phyloP scores from a whole-genome alignment of 2,797 vertebrate genomes.

The Sebastes kiyomatsui region DNA sequence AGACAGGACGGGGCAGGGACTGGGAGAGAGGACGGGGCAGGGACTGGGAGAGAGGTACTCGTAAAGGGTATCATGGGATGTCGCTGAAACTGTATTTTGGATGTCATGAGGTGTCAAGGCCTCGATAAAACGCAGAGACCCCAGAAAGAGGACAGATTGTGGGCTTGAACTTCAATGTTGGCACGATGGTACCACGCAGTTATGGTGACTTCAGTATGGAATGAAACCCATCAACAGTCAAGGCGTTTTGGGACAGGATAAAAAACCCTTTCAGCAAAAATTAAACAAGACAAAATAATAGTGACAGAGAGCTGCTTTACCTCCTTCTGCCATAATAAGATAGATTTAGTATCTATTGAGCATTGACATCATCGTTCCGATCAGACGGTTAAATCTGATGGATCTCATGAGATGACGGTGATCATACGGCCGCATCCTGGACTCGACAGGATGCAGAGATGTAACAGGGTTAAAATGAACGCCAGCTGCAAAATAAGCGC shows the following conservation, averaged over 20 bases:
- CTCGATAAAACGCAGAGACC: not conserved
- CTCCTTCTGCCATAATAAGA: not conserved
- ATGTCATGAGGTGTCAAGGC: not conserved
- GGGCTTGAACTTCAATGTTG: not conserved
- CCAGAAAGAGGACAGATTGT: not conserved
- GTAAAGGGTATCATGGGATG: not conserved
- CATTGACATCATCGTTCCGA: not conserved
- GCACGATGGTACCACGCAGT: not conserved
- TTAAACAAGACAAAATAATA: not conserved
- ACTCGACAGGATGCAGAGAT: not conserved
- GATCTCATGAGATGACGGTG: not conserved
- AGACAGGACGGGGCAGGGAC: not conserved
- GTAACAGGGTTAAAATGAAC: not conserved
- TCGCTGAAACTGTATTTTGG: constrained; percentile 4
- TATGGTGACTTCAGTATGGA: not conserved
- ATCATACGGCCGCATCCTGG: not conserved
- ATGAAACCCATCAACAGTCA: not conserved
- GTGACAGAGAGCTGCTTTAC: not conserved
- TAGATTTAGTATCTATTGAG: not conserved
- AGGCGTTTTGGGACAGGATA: not conserved
- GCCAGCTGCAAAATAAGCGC: not conserved
- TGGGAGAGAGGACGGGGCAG: not conserved
- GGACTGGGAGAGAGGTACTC: not conserved
- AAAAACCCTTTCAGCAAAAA: not conserved
- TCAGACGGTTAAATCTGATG: not conserved